Evolutionary conservation across 2,113 vertebrate genomes (phyloP), one percentile per base, ranked within the genome.

Genomic region (Carassius auratus): DNA sequence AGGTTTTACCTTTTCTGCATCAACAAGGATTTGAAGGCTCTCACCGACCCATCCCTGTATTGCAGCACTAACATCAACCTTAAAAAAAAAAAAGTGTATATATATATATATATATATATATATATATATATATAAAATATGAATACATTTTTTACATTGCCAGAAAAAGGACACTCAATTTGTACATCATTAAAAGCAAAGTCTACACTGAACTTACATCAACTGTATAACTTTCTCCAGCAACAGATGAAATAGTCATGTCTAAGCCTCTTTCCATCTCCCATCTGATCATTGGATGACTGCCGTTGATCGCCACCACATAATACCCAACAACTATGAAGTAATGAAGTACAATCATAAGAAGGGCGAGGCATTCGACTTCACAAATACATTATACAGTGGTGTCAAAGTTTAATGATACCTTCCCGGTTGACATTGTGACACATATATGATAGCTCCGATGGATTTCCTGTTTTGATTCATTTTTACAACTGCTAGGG

Each of bases 171-270:
- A 9, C 66, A 69, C 36, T 12, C 21, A 10, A 42, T 19, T 23
- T 74, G 21, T 48, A 48, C 10, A 75, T 19, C 17, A 21, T 71
- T 69, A 7, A n/a, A 75, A 48, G 50, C 42, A 8, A 55, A 75
- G 42, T 26, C 10, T 75, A 2, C 8, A n/a, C 9, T 45, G 33
- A 61, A n/a, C 92, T 87, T 82, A 94, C 94, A 14, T 92, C 87
- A 19, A 94, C 88, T 48, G 59, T 85, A 91, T 94, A 94, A 88
- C 92, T 95, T 68, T 95, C 94, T 55, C 93, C 93, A 33, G 91
- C 89, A 1, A 94, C 91, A 0, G 94, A 93, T 5, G 92, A 91
- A 86, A 93, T 93, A 76, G 92, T 87, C 91, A 85, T 50, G 89
- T 94, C 91, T 88, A 95, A 83, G 68, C 91, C 93, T 86, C 9